Conservation (phyloP, 1,140 invertebrate species). For the Drosophila orosa region DNA sequence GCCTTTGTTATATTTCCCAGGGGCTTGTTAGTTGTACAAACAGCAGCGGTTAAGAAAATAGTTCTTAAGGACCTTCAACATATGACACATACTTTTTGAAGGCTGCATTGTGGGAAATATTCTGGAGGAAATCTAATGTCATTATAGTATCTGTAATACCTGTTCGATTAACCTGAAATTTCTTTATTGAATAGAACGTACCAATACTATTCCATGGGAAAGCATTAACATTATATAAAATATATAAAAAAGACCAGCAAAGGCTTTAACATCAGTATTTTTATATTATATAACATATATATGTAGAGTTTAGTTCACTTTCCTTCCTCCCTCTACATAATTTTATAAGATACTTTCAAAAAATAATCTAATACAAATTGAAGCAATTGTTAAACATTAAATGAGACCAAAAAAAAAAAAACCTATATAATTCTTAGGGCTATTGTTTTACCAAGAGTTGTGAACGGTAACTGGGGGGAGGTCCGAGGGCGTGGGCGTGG, state of each 20-base stretch:
- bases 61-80: too few relatives aligned
- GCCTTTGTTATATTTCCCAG: slow-evolving; percentile 77
- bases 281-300: too few relatives aligned
- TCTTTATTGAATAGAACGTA: fast-evolving
- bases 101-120: neutral
- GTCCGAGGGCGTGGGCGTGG: slow-evolving; percentile 23
- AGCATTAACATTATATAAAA: neutral
- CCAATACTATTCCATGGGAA: too few relatives aligned
- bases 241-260: neutral
- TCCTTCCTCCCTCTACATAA: too few relatives aligned
- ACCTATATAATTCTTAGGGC: neutral
- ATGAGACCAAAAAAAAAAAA: neutral
- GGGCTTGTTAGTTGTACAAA: slow-evolving; percentile 61
- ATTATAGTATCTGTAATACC: neutral
- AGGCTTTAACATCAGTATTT: neutral
- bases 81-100: neutral
- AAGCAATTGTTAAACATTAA: neutral
- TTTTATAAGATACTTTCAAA: too few relatives aligned
- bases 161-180: neutral
- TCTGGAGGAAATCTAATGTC: neutral
- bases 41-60: slow-evolving; percentile 5
- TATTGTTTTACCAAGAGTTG: slow-evolving; percentile 7
- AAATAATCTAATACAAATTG: neutral
- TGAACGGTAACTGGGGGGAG: slow-evolving; percentile 26
- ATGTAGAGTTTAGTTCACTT: too few relatives aligned